A percentile compares a stretch with the other conserved stretches of the same genome.
These are phyloP conservation scores for Troides helena DNA, from an alignment of 2,888 invertebrate genomes.

Conservation along the genomic window DNA sequence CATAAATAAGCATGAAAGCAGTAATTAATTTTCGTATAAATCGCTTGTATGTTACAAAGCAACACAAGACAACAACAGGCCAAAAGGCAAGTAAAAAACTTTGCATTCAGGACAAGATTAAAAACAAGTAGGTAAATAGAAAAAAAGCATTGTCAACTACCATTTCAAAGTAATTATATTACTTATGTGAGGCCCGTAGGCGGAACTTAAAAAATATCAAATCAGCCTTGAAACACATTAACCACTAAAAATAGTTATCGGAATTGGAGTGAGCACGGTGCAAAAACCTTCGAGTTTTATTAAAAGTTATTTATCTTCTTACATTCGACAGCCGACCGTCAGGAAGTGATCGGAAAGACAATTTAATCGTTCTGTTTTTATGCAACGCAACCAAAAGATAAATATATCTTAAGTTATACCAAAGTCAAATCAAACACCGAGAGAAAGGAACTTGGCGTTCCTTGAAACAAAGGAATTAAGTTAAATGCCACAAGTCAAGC, in stretches of 20 bases:
- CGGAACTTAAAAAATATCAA: constrained; percentile 35
- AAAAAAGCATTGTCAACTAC: background rate
- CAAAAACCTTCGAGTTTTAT: constrained; percentile 34
- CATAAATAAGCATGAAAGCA: background rate
- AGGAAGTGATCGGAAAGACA: constrained; percentile 1
- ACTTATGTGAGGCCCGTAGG: constrained; percentile 33
- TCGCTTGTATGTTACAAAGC: background rate
- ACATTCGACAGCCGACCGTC: constrained; percentile 8
- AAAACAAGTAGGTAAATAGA: background rate
- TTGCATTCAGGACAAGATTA: background rate
- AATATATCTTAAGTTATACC: constrained; percentile 21
- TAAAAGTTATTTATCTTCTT: constrained; percentile 8
- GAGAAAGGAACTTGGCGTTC: constrained; percentile 29
- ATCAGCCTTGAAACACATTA: constrained; percentile 41
- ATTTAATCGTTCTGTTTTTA: background rate
- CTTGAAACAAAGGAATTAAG: constrained; percentile 24
- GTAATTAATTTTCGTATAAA: background rate
- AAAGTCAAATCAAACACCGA: constrained; percentile 20
- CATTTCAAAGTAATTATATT: constrained; percentile 35
- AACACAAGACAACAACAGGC: background rate
- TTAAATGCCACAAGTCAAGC: constrained; percentile 23
- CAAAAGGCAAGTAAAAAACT: background rate
- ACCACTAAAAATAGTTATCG: constrained; percentile 39
- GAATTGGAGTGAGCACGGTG: constrained; percentile 37
- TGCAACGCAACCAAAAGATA: background rate